These are phyloP conservation scores for Prionchulus punctatus DNA, from an alignment of 2,888 invertebrate genomes.

Conservation along the genomic window DNA sequence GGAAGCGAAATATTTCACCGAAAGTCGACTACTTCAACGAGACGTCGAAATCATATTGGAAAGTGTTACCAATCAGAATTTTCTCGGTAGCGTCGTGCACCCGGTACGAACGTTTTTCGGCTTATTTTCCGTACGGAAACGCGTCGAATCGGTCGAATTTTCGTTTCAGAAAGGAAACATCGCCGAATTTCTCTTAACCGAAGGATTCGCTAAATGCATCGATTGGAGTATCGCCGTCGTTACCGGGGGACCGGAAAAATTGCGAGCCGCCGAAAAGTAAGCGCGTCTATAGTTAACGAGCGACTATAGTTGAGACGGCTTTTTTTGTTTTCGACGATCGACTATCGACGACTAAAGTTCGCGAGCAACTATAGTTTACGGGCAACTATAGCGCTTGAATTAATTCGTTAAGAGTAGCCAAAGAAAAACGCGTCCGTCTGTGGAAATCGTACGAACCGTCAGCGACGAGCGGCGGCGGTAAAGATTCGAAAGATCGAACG, in stretches of 20 bases:
- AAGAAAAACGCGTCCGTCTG: constrained; percentile 63
- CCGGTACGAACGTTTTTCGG: constrained; percentile 47
- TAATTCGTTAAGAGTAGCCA: constrained; percentile 46
- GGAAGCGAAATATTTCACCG: constrained; percentile 84
- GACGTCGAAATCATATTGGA: constrained; percentile 63
- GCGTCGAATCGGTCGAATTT: background rate
- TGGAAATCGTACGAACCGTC: constrained; percentile 75
- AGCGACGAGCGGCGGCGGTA: background rate
- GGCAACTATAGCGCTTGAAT: no score
- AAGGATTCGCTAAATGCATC: constrained; percentile 83
- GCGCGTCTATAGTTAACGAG: constrained; percentile 12
- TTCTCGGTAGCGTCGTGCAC: constrained; percentile 79
- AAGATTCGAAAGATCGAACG: constrained; percentile 8
- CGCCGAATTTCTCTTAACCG: constrained; percentile 68
- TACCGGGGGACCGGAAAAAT: constrained; percentile 59
- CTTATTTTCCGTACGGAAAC: background rate
- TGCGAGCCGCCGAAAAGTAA: constrained; percentile 62
- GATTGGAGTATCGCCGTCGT: constrained; percentile 78
- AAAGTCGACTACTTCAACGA: constrained; percentile 71
- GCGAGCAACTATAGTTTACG: no score
- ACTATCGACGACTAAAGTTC: no score
- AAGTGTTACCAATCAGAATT: constrained; percentile 76
- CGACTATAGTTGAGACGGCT: no score
- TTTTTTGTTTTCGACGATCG: no score
- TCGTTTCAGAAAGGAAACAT: constrained; percentile 54